Evolutionary conservation across 2,888 invertebrate genomes (phyloP).

Genomic region (Prosopocoilus inquinatus): DNA sequence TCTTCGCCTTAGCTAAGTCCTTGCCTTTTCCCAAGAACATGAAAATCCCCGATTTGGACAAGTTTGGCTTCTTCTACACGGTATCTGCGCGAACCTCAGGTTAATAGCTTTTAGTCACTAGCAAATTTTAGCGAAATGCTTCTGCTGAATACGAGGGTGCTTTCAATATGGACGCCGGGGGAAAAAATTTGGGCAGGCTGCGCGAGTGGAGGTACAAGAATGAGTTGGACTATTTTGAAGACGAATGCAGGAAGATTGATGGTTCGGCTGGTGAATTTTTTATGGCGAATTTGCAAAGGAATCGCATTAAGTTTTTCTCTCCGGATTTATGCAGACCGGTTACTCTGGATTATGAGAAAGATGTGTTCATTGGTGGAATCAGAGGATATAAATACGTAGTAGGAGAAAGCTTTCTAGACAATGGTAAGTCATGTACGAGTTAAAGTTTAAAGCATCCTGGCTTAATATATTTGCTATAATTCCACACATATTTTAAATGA

Average conservation of each 20-base stretch:
- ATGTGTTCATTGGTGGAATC: constrained; percentile 59
- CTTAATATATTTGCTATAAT: no score
- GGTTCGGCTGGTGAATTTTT: constrained; percentile 83
- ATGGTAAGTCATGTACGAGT: constrained; percentile 55
- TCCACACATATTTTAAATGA: no score
- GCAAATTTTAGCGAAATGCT: constrained; percentile 67
- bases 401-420: constrained; percentile 65
- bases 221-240: constrained; percentile 54
- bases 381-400: constrained; percentile 66
- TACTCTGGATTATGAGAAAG: constrained; percentile 61
- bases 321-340: constrained; percentile 75
- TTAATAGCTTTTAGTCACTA: no score
- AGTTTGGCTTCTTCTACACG: constrained; percentile 83
- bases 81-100: constrained; percentile 43
- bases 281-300: constrained; percentile 62
- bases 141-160: constrained; percentile 71
- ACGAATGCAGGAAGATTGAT: constrained; percentile 60
- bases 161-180: constrained; percentile 75
- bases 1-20: constrained; percentile 65
- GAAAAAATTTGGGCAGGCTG: constrained; percentile 67
- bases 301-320: constrained; percentile 62
- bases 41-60: constrained; percentile 59
- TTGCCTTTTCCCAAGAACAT: constrained; percentile 45
- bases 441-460: not conserved
- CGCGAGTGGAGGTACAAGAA: constrained; percentile 70